Evolutionary conservation across 2,888 invertebrate genomes (phyloP), one percentile per base, ranked within the genome.

Genomic region (Ophion ventricosus): DNA sequence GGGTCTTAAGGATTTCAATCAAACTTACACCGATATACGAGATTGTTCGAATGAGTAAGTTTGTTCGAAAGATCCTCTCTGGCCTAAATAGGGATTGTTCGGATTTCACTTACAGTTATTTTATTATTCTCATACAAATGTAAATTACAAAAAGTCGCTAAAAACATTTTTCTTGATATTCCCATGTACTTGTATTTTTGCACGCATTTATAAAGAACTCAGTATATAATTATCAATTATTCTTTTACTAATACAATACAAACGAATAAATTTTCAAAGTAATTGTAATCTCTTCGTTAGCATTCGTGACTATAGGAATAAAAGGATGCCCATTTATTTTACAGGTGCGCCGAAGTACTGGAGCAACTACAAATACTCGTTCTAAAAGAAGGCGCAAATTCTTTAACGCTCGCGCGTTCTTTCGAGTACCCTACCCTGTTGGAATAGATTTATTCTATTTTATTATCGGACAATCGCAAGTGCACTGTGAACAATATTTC

Each of bases 31-130:
- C 8, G 85, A 86, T 23, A 80, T 88, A 63, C 77, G 84, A 70
- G 56, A 82, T 75, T 69, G 73, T n/a, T 79, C 83, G 35, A 85
- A 85, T 35, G 86, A 85, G 90, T 90, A 83, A 40, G 84, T 64
- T 25, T 23, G 63, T 72, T 17, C 35, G 17, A 7, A n/a, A 64
- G 35, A 8, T n/a, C 2, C 4, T 17, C 11, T 29, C 26, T 17
- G 57, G 1, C 8, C n/a, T 8, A 25, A 59, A 59, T 23, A 14
- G 3, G 20, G 7, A 11, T 59, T 59, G 2, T 23, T 11, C 17
- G 17, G 2, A 25, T 23, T 11, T 2, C 23, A 2, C 1, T 56
- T 20, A 7, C 20, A 25, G 25, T 25, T 43, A 14, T 43, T 2
- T 43, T 43, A 11, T 3, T 43, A 43, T 14, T 11, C 14, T 14